A percentile compares a stretch with the other conserved stretches of the same genome.
These are phyloP conservation scores for Scrobipalpa costella DNA, from an alignment of 2,888 invertebrate genomes.

Conservation along the genomic window DNA sequence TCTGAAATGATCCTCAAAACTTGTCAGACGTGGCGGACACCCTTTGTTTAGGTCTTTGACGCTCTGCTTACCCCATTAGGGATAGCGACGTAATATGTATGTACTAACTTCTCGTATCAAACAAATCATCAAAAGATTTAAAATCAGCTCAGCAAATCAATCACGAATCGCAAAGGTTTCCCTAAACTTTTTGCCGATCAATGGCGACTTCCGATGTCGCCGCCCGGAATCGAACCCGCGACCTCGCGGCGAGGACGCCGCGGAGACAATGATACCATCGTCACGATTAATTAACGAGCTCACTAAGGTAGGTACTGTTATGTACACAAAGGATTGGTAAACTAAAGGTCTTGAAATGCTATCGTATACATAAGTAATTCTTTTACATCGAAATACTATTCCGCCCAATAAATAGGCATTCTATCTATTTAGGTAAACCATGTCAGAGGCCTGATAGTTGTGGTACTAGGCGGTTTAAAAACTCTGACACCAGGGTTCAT, in stretches of 20 bases:
- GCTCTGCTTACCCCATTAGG: too few species aligned
- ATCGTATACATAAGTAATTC: neutral
- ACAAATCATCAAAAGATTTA: neutral
- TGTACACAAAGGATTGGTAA: neutral
- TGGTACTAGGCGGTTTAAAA: too few species aligned
- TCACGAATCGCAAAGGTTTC: neutral
- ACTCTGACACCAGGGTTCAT: too few species aligned
- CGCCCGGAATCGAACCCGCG: conserved; percentile 42
- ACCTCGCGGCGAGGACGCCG: conserved; percentile 48
- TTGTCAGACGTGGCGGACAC: too few species aligned
- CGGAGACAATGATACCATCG: conserved; percentile 56
- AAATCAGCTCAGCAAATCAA: neutral
- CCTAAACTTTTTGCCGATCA: conserved; percentile 34
- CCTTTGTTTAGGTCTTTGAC: too few species aligned
- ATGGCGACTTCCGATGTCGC: conserved; percentile 42
- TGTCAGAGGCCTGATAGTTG: too few species aligned
- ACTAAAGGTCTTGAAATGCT: neutral
- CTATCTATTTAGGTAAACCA: too few species aligned
- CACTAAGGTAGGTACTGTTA: conserved; percentile 37
- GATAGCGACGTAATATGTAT: too few species aligned
- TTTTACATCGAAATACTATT: neutral
- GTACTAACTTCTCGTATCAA: too few species aligned
- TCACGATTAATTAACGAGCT: conserved; percentile 52
- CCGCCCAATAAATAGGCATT: too few species aligned
- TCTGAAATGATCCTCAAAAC: too few species aligned